Conservation (phyloP, 2,113 vertebrate species). For the Fulmarus glacialis region DNA sequence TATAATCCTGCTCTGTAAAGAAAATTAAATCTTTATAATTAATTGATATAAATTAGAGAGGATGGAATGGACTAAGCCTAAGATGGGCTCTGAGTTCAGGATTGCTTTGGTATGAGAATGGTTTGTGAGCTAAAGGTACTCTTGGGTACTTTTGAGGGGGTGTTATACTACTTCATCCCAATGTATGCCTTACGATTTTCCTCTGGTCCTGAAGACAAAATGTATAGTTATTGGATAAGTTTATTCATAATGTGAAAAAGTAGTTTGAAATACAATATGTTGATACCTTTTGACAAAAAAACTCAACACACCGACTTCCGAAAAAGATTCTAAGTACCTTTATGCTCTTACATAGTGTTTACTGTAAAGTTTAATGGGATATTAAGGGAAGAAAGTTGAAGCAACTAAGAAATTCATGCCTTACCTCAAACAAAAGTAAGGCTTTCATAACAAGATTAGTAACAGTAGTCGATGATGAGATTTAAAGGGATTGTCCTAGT, state of each 20-base stretch:
- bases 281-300: background rate
- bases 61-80: background rate
- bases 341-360: background rate
- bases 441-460: conserved; percentile 2
- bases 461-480: background rate
- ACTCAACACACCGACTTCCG: background rate
- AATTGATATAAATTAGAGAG: background rate
- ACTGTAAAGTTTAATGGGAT: background rate
- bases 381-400: background rate
- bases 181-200: background rate
- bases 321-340: background rate
- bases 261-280: background rate
- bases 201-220: background rate
- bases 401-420: background rate
- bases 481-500: conserved; percentile 18
- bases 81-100: background rate
- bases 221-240: background rate
- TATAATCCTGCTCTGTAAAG: background rate
- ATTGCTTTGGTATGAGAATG: background rate
- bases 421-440: background rate
- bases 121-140: background rate
- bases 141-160: background rate
- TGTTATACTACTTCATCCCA: background rate
- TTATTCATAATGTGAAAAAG: background rate
- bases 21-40: background rate